Conservation (phyloP, 2,113 vertebrate genomes). For the Aldabrachelys gigantea region DNA sequence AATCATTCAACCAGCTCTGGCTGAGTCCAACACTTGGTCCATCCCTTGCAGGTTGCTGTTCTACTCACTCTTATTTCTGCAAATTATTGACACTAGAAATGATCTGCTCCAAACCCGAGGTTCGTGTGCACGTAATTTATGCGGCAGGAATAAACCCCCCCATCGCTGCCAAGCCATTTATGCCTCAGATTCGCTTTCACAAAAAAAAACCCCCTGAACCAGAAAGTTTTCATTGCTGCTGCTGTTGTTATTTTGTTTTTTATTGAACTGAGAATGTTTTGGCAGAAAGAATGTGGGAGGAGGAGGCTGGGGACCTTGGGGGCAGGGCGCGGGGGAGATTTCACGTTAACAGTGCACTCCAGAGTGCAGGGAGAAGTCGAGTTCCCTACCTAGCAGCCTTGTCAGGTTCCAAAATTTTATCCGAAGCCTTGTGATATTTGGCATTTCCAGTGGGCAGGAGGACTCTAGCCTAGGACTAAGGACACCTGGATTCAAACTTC, state of each 20-base stretch:
- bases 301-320: too few species aligned
- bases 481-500: too few species aligned
- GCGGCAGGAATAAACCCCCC: background rate
- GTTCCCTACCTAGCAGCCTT: too few species aligned
- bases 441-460: too few species aligned
- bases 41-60: background rate
- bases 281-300: background rate
- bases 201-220: background rate
- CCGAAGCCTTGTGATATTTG: too few species aligned
- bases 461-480: too few species aligned
- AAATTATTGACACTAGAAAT: background rate
- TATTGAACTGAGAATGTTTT: background rate
- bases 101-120: background rate
- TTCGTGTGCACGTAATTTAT: background rate
- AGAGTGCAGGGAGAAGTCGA: too few species aligned
- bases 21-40: background rate
- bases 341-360: background rate
- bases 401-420: too few species aligned
- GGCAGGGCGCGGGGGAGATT: background rate
- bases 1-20: too few species aligned
- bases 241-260: background rate
- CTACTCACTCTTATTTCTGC: background rate
- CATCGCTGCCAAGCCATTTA: background rate
- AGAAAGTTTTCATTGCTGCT: background rate
- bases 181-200: background rate